phyloP scores from a whole-genome alignment of 2,113 vertebrate species.

The Chionodraco myersi region DNA sequence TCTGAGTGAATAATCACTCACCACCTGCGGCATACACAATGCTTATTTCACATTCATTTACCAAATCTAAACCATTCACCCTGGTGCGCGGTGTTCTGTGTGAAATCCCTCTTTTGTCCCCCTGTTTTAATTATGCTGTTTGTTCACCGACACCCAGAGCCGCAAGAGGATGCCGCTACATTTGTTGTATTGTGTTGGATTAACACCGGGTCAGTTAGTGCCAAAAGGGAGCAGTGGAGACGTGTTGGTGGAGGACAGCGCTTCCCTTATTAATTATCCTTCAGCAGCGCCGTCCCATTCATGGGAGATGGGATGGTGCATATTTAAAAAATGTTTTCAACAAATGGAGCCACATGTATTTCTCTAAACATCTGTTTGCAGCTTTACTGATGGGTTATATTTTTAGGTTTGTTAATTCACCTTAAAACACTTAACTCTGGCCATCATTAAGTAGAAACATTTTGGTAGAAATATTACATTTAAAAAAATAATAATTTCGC shows the following conservation, averaged over 20 bases:
- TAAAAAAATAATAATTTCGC: not conserved
- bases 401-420: not conserved
- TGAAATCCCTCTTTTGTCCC: slow-evolving; percentile 71
- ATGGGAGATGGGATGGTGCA: slow-evolving; percentile 30
- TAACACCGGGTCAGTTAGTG: slow-evolving; percentile 78
- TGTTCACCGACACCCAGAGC: slow-evolving; percentile 74
- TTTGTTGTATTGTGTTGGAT: slow-evolving; percentile 78
- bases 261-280: slow-evolving; percentile 58
- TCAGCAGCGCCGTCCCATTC: slow-evolving; percentile 43
- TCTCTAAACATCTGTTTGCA: slow-evolving; percentile 11
- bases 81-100: slow-evolving; percentile 24
- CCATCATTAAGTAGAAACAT: no score
- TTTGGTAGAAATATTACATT: not conserved
- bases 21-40: slow-evolving; percentile 55
- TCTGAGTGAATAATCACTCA: slow-evolving; percentile 55
- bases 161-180: slow-evolving; percentile 75
- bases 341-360: not conserved
- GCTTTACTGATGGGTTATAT: not conserved
- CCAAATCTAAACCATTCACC: slow-evolving; percentile 32
- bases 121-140: slow-evolving; percentile 77
- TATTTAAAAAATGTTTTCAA: slow-evolving; percentile 30
- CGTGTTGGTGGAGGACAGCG: slow-evolving; percentile 60
- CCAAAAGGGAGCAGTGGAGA: slow-evolving; percentile 69
- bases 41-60: slow-evolving; percentile 48
- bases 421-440: not conserved